phyloP scores from a whole-genome alignment of 2,888 invertebrate genomes.

The Sinohyriopsis cumingii region DNA sequence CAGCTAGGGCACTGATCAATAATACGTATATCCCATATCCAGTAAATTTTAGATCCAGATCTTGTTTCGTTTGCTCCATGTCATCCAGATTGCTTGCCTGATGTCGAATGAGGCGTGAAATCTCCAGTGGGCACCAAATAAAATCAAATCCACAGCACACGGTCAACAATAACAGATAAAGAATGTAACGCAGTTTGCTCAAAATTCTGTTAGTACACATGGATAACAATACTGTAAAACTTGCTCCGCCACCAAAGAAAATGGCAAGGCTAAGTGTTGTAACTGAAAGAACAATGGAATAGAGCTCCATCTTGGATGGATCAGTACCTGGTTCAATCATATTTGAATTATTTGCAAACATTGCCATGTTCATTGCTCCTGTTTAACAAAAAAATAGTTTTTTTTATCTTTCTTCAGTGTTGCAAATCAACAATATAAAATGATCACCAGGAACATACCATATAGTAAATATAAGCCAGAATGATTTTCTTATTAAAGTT shows the following conservation, averaged over 20 bases:
- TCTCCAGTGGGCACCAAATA: slow-evolving; percentile 60
- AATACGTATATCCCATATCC: slow-evolving; percentile 53
- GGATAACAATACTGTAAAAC: slow-evolving; percentile 51
- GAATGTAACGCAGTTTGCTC: slow-evolving; percentile 50
- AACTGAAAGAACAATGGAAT: slow-evolving; percentile 58
- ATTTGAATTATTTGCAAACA: too few relatives aligned
- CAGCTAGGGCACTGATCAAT: slow-evolving; percentile 42
- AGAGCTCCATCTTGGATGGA: slow-evolving; percentile 42
- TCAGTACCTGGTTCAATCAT: too few relatives aligned
- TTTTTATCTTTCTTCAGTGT: too few relatives aligned
- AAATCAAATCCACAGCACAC: slow-evolving; percentile 52
- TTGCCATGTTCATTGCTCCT: too few relatives aligned
- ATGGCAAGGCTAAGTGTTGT: slow-evolving; percentile 52
- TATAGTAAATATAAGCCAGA: too few relatives aligned
- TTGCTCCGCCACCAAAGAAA: slow-evolving; percentile 55
- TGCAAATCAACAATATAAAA: too few relatives aligned
- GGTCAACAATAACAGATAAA: slow-evolving; percentile 47
- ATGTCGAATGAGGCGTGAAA: slow-evolving; percentile 50
- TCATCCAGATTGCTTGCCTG: slow-evolving; percentile 36
- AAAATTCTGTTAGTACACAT: slow-evolving; percentile 47
- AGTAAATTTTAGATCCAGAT: slow-evolving; percentile 41
- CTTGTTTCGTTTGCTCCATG: slow-evolving; percentile 12
- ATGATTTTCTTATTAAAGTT: too few relatives aligned
- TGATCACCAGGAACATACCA: too few relatives aligned
- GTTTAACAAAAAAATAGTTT: too few relatives aligned